Evolutionary conservation across 2,797 vertebrate genomes (phyloP).

Genomic region (Sebastes variabilis): DNA sequence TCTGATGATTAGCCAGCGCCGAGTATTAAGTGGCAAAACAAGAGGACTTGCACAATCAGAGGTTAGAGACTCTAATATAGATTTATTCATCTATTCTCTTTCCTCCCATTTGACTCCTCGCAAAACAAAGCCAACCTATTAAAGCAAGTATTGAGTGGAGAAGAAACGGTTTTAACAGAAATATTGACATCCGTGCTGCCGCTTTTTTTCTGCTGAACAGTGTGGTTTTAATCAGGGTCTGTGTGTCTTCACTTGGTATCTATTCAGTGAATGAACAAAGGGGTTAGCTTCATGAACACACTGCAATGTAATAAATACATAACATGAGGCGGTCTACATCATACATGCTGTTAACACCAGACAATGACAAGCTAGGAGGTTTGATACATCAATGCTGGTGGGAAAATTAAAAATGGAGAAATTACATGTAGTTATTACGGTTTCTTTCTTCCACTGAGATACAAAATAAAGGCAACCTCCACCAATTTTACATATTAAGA

Average conservation of each 20-base stretch:
- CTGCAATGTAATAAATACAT: constrained; percentile 1
- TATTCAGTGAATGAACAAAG: constrained; percentile 8
- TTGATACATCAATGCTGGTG: neutral
- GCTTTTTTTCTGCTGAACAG: constrained; percentile 56
- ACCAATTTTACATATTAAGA: neutral
- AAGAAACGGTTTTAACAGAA: constrained; percentile 77
- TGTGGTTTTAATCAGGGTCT: constrained; percentile 52
- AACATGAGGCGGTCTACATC: neutral
- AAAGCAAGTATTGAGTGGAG: constrained; percentile 78
- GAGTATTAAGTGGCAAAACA: constrained; percentile 74
- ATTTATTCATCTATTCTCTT: constrained; percentile 76
- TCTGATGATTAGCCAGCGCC: constrained; percentile 71
- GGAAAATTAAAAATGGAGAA: constrained; percentile 4
- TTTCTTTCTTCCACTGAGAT: neutral
- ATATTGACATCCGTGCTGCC: constrained; percentile 71
- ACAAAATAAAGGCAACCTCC: neutral
- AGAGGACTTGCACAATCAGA: constrained; percentile 68
- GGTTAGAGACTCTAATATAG: constrained; percentile 75
- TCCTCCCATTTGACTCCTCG: constrained; percentile 68
- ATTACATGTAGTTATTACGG: neutral
- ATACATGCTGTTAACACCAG: neutral
- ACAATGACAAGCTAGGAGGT: neutral
- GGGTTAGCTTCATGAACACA: constrained; percentile 11
- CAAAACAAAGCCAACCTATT: constrained; percentile 78
- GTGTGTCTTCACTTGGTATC: constrained; percentile 25